These are phyloP conservation scores for Eupithecia vulgata DNA, from an alignment of 2,888 invertebrate species.

Conservation along the genomic window DNA sequence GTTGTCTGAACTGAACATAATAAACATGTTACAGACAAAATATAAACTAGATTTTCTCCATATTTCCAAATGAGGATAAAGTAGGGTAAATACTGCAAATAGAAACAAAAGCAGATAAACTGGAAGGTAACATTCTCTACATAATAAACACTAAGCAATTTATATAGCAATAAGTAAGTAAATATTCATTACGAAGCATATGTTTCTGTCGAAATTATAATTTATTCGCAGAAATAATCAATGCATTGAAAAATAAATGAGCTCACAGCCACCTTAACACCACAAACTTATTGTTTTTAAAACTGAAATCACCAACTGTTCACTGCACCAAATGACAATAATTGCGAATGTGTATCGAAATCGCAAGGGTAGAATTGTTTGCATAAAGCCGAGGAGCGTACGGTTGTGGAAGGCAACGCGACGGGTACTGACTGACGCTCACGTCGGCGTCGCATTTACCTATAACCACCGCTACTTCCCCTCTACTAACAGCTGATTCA, in stretches of 20 bases:
- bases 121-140: constrained; percentile 51
- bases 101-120: constrained; percentile 47
- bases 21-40: constrained; percentile 7
- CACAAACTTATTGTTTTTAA: constrained; percentile 19
- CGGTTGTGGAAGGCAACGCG: constrained; percentile 55
- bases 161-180: constrained; percentile 31
- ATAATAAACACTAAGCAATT: constrained; percentile 44
- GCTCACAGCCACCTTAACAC: constrained; percentile 31
- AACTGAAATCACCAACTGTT: constrained; percentile 21
- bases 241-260: constrained; percentile 20
- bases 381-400: constrained; percentile 48
- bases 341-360: constrained; percentile 52
- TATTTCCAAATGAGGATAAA: constrained; percentile 35
- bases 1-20: constrained; percentile 5
- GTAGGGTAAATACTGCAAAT: constrained; percentile 35
- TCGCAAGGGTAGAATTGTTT: constrained; percentile 57
- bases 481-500: constrained; percentile 75
- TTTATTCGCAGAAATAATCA: constrained; percentile 23
- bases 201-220: constrained; percentile 34
- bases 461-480: constrained; percentile 58
- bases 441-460: constrained; percentile 45
- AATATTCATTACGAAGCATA: constrained; percentile 40
- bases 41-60: constrained; percentile 2
- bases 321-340: constrained; percentile 29
- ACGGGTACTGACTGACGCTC: constrained; percentile 75